Evolutionary conservation across 1,140 invertebrate genomes (phyloP), one percentile per base, ranked within the genome.

Genomic region (Phocides pigmalion): DNA sequence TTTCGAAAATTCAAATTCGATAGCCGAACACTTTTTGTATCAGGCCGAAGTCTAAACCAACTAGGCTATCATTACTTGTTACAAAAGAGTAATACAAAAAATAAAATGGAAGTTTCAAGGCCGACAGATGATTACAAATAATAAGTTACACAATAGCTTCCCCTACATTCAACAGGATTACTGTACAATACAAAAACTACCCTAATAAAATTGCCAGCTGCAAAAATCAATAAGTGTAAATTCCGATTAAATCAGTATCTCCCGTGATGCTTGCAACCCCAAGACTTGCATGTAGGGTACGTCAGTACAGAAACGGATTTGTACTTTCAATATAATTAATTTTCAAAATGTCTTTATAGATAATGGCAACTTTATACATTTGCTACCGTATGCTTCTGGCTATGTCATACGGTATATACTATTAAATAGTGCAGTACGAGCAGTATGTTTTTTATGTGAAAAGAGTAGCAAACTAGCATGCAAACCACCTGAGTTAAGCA

Each of bases 201-300:
- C 35, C 44, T 50, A 50, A 20, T 22, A 41, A 46, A n/a, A 58
- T 51, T 42, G 56, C 46, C 49, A 67, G 65, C 54, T 67, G 65
- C 32, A 59, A 14, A 16, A 59, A 59, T 59, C 54, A 59, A 47
- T 54, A 56, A 58, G 56, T 50, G 39, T 4, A 54, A 62, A 54
- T 28, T 67, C 65, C 65, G 62, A 67, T 67, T 53, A 62, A 54
- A 67, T 67, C 64, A 58, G 53, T 44, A 44, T 58, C 53, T 58
- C 62, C 35, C 35, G 37, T 71, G 62, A 71, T 70, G 51, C 46
- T 63, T 35, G 39, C 51, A 49, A 62, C 62, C 61, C 53, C 22
- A 50, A 66, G 51, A 0, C 35, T 12, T 6, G 11, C 14, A 11
- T 16, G 22, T 32, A 37, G 49, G 9, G 17, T 20, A 14, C 8